A percentile compares a stretch with the other conserved stretches of the same genome.
Evolutionary conservation across 2,888 invertebrate species (phyloP).

Genomic region (Zygothrica quintamaculata): DNA sequence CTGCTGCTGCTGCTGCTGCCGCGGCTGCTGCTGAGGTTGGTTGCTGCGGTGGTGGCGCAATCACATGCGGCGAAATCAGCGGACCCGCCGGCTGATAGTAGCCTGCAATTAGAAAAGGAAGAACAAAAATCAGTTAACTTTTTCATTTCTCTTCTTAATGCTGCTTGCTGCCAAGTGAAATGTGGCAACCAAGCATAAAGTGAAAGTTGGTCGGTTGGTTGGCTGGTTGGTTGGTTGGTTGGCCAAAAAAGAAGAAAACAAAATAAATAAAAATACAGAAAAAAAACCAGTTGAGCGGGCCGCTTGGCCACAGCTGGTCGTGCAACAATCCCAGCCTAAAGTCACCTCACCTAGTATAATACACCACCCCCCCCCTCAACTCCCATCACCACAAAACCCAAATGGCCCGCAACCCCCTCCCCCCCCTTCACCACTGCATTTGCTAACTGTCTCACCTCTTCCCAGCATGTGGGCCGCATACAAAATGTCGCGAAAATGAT

Average conservation of each 20-base stretch:
- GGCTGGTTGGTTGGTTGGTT: slow-evolving; percentile 45
- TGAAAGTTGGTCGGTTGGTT: slow-evolving; percentile 65
- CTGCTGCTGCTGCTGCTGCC: slow-evolving; percentile 73
- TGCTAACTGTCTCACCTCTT: slow-evolving; percentile 85
- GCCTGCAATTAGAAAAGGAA: slow-evolving; percentile 86
- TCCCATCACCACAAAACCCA: background rate
- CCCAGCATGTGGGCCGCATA: slow-evolving; percentile 87
- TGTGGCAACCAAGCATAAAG: slow-evolving; percentile 71
- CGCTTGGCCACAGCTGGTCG: slow-evolving; percentile 67
- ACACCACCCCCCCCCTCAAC: background rate
- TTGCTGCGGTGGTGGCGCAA: slow-evolving; percentile 79
- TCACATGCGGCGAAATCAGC: slow-evolving; percentile 89
- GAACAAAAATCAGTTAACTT: slow-evolving; percentile 3
- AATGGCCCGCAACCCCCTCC: background rate
- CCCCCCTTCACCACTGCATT: background rate
- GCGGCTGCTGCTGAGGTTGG: slow-evolving; percentile 57
- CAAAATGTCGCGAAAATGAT: slow-evolving; percentile 88
- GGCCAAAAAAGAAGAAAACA: slow-evolving; percentile 41
- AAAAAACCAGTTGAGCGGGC: slow-evolving; percentile 65
- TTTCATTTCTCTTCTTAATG: slow-evolving; percentile 2
- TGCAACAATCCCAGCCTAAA: slow-evolving; percentile 42
- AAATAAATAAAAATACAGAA: slow-evolving; percentile 4
- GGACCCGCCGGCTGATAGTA: slow-evolving; percentile 97
- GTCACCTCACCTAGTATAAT: background rate
- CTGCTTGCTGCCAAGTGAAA: slow-evolving; percentile 51